phyloP scores from a whole-genome alignment of 2,888 invertebrate genomes.

The Ryuthela nishihirai region DNA sequence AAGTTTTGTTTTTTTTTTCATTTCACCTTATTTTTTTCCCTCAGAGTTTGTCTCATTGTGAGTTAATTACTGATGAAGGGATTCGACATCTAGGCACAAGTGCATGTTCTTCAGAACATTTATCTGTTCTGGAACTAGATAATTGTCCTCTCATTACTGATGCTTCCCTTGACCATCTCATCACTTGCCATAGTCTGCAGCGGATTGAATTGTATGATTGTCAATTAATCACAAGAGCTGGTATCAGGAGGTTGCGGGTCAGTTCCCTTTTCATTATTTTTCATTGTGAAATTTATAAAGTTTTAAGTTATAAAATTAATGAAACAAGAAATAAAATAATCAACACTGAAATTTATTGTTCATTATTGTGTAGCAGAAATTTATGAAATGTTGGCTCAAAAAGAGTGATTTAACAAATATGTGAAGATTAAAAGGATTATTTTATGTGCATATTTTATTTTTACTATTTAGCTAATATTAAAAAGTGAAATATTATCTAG shows the following conservation, averaged over 20 bases:
- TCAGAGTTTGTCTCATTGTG: conserved; percentile 98
- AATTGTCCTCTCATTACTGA: conserved; percentile 99
- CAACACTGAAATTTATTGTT: too few species aligned
- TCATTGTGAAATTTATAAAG: too few species aligned
- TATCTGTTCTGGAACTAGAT: conserved; percentile 92
- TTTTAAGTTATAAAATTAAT: too few species aligned
- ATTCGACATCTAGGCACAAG: conserved; percentile 90
- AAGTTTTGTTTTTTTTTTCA: background rate
- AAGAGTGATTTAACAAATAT: too few species aligned
- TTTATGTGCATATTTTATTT: too few species aligned
- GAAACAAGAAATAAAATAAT: too few species aligned
- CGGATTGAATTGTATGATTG: conserved; percentile 98
- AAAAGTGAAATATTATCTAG: too few species aligned
- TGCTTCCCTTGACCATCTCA: conserved; percentile 89
- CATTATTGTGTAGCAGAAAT: too few species aligned
- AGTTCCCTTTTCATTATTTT: conserved; percentile 50
- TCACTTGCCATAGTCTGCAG: conserved; percentile 90
- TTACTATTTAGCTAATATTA: too few species aligned
- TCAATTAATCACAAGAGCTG: conserved; percentile 94
- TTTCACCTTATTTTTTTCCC: background rate
- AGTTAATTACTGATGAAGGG: conserved; percentile 96
- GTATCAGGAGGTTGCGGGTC: conserved; percentile 92
- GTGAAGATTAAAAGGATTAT: too few species aligned
- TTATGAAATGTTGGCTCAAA: too few species aligned
- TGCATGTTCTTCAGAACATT: conserved; percentile 88